Conservation (phyloP, 1,140 invertebrate genomes). For the Glomeris maerens region DNA sequence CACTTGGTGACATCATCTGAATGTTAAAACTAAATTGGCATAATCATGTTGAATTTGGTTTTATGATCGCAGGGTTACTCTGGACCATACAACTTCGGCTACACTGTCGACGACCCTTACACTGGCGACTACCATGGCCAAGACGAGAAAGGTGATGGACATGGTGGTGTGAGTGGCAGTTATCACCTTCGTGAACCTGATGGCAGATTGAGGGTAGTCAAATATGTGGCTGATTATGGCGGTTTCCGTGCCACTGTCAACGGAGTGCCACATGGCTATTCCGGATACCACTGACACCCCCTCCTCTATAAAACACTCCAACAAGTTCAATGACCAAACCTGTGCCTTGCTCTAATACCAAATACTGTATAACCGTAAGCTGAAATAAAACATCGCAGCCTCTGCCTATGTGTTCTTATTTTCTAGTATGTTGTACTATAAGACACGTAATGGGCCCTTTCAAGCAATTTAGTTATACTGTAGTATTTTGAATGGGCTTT, state of each 20-base stretch:
- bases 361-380: no score
- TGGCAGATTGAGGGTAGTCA: slow-evolving; percentile 13
- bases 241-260: slow-evolving; percentile 11
- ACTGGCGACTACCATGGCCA: slow-evolving; percentile 1
- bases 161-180: not conserved
- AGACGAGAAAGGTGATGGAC: not conserved
- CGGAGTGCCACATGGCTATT: slow-evolving; percentile 2
- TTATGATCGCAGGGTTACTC: not conserved
- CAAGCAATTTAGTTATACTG: no score
- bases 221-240: slow-evolving; percentile 13
- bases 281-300: not conserved
- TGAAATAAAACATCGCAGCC: no score
- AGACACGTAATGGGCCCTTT: no score
- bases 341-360: no score
- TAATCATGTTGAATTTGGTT: not conserved
- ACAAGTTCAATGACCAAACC: no score
- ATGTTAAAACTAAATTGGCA: not conserved
- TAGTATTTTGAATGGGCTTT: no score
- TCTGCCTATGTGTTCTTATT: no score
- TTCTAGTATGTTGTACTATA: no score
- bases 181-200: slow-evolving; percentile 2
- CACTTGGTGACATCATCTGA: no score
- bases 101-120: not conserved
- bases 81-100: slow-evolving; percentile 3
- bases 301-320: no score